Conservation (phyloP, 2,888 invertebrate species). For the Hypomecis punctinalis region DNA sequence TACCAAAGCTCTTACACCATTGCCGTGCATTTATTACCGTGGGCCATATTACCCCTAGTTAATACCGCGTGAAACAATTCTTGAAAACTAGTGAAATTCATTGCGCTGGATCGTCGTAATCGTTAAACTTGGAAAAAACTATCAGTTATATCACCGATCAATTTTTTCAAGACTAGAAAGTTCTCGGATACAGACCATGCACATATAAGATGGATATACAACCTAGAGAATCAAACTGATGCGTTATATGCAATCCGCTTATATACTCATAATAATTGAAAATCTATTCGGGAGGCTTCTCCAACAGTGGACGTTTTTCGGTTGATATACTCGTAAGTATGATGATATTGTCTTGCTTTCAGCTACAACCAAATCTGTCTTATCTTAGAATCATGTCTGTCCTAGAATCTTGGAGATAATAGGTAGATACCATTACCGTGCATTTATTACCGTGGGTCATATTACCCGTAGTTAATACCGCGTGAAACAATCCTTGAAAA, state of each 20-base stretch:
- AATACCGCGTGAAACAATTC: constrained; percentile 49
- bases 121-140: constrained; percentile 30
- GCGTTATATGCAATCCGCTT: not conserved
- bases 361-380: too few species aligned
- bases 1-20: too few species aligned
- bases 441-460: constrained; percentile 23
- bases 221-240: too few species aligned
- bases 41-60: constrained; percentile 38
- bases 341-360: not conserved
- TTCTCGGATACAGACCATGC: too few species aligned
- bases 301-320: not conserved
- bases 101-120: constrained; percentile 24
- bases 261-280: not conserved
- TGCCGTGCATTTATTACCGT: constrained; percentile 8
- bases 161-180: too few species aligned
- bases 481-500: constrained; percentile 54
- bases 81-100: constrained; percentile 43
- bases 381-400: too few species aligned
- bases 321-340: not conserved
- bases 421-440: too few species aligned
- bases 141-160: too few species aligned
- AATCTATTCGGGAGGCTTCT: too few species aligned
- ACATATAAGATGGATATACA: too few species aligned
- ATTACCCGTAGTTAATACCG: constrained; percentile 39
- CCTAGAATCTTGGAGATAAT: too few species aligned